Conservation (phyloP, 2,888 invertebrate species). For the Dyspetes luteomarginatus region DNA sequence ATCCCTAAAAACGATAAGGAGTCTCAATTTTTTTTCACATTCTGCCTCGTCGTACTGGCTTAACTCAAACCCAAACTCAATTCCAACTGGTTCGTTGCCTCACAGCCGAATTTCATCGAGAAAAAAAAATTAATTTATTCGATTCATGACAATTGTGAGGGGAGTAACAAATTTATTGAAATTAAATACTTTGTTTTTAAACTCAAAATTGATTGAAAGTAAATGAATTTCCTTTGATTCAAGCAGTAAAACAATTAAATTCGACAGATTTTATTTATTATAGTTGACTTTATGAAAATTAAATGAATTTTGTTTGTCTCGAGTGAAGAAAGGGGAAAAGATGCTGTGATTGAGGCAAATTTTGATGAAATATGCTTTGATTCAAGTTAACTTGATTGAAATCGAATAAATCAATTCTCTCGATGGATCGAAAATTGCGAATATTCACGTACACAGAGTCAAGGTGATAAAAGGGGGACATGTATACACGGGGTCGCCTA, state of each 20-base stretch:
- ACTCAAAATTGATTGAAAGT: background rate
- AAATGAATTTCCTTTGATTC: background rate
- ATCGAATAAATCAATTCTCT: background rate
- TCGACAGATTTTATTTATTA: background rate
- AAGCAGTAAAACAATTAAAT: background rate
- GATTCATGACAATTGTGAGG: no score
- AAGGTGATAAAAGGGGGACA: constrained; percentile 15
- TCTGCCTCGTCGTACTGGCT: no score
- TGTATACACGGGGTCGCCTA: constrained; percentile 1
- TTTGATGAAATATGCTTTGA: background rate
- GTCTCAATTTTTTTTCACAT: background rate
- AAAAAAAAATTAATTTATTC: no score
- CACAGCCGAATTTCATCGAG: no score
- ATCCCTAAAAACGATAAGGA: no score
- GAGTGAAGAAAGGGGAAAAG: no score
- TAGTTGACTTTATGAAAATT: no score
- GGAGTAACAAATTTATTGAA: no score
- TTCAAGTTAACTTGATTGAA: background rate
- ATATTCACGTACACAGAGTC: background rate
- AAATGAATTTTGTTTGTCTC: no score
- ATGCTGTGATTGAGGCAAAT: no score
- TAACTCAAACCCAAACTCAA: no score
- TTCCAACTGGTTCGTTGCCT: no score
- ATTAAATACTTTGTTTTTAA: background rate
- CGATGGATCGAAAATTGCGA: background rate